Conservation (phyloP, 2,888 invertebrate genomes). For the Prosapia bicincta region DNA sequence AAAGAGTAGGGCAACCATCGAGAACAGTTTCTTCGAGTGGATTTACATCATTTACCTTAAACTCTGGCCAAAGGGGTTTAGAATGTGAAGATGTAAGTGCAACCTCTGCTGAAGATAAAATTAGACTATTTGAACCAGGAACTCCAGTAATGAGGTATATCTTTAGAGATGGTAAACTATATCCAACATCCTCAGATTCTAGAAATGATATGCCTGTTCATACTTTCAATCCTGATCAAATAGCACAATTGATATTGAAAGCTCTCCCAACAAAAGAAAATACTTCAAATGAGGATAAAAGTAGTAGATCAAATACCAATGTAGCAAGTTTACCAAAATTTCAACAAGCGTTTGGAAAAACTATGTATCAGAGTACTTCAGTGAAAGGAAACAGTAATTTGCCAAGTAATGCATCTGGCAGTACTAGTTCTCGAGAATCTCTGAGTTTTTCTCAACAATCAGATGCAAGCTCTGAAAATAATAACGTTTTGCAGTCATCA, state of each 20-base stretch:
- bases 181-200: neutral
- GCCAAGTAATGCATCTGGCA: slow-evolving; percentile 31
- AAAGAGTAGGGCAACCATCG: slow-evolving; percentile 48
- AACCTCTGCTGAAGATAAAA: neutral
- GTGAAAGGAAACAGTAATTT: slow-evolving; percentile 33
- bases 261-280: neutral
- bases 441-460: slow-evolving; percentile 15
- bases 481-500: neutral
- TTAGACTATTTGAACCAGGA: neutral
- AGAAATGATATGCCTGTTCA: neutral
- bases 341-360: slow-evolving; percentile 74
- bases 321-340: slow-evolving; percentile 65
- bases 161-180: slow-evolving; percentile 11
- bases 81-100: neutral
- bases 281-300: slow-evolving; percentile 10
- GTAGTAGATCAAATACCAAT: slow-evolving; percentile 36
- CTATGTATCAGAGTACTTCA: slow-evolving; percentile 50
- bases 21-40: neutral
- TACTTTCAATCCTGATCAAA: slow-evolving; percentile 7
- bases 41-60: neutral
- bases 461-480: slow-evolving; percentile 40
- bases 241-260: slow-evolving; percentile 19
- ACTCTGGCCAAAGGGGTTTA: neutral
- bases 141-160: slow-evolving; percentile 13
- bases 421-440: slow-evolving; percentile 38